Conservation (phyloP, 1,140 invertebrate genomes). For the Papilio dardanus region DNA sequence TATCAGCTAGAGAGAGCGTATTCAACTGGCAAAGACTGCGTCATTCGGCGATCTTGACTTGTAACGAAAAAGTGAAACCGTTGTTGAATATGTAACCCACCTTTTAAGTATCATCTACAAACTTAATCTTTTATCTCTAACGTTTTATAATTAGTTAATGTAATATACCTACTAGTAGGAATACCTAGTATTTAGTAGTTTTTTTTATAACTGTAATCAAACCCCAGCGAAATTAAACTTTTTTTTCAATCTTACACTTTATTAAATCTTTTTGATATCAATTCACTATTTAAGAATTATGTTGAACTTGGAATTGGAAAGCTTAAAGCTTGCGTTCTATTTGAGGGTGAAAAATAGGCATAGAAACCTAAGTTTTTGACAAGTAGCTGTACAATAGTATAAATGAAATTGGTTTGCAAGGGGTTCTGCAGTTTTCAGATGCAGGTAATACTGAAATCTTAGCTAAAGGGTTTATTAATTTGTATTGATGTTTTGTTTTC, state of each 20-base stretch:
- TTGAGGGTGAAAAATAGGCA: not conserved
- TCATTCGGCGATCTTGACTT: constrained; percentile 29
- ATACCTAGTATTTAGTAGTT: no score
- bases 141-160: not conserved
- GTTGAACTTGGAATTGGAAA: not conserved
- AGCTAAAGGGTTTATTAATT: not conserved
- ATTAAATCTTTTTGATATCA: not conserved
- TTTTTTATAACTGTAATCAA: no score
- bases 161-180: no score
- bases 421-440: not conserved
- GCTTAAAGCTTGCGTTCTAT: not conserved
- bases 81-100: constrained; percentile 28
- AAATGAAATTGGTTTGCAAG: no score
- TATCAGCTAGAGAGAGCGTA: constrained; percentile 31
- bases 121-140: not conserved
- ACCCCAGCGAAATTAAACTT: not conserved
- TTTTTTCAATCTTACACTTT: not conserved
- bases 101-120: constrained; percentile 21
- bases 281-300: not conserved
- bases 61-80: constrained; percentile 33
- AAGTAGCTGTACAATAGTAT: no score
- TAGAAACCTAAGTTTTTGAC: no score
- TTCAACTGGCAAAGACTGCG: constrained; percentile 32
- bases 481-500: not conserved
- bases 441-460: not conserved